phyloP scores from a whole-genome alignment of 1,140 invertebrate genomes.

The Orchesella cincta region DNA sequence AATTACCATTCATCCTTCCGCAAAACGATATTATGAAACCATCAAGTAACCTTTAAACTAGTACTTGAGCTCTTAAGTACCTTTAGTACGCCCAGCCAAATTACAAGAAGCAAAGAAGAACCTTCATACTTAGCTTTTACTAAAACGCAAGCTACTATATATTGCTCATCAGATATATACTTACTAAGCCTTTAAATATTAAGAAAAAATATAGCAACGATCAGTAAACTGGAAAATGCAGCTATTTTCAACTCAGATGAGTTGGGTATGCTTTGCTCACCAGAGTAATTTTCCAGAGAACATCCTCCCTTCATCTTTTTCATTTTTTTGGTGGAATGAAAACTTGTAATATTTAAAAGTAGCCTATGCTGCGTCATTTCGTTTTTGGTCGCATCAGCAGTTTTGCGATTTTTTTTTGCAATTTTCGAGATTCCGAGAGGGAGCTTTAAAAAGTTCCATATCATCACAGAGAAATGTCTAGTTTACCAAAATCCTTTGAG shows the following conservation, averaged over 20 bases:
- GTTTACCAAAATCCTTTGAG: not conserved
- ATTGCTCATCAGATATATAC: too few species aligned
- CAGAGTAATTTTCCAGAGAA: not conserved
- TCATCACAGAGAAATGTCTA: not conserved
- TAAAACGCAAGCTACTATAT: too few species aligned
- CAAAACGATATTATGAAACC: too few species aligned
- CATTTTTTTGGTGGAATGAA: not conserved
- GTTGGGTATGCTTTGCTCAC: too few species aligned
- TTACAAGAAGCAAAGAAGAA: too few species aligned
- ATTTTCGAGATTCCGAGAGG: not conserved
- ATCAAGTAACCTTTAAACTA: too few species aligned
- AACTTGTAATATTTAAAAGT: conserved; percentile 5
- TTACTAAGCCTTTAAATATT: too few species aligned
- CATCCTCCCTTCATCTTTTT: not conserved
- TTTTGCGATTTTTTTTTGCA: not conserved
- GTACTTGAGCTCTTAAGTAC: too few species aligned
- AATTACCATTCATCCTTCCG: too few species aligned
- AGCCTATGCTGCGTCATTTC: conserved; percentile 9
- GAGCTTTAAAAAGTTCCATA: not conserved
- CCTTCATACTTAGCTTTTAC: too few species aligned
- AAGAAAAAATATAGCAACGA: not conserved
- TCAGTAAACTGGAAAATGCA: not conserved
- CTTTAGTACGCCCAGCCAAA: too few species aligned
- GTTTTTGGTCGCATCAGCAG: not conserved
- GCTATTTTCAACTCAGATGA: not conserved